These are phyloP conservation scores for Castor canadensis DNA, from an alignment of 2,113 vertebrate species.

Conservation along the genomic window DNA sequence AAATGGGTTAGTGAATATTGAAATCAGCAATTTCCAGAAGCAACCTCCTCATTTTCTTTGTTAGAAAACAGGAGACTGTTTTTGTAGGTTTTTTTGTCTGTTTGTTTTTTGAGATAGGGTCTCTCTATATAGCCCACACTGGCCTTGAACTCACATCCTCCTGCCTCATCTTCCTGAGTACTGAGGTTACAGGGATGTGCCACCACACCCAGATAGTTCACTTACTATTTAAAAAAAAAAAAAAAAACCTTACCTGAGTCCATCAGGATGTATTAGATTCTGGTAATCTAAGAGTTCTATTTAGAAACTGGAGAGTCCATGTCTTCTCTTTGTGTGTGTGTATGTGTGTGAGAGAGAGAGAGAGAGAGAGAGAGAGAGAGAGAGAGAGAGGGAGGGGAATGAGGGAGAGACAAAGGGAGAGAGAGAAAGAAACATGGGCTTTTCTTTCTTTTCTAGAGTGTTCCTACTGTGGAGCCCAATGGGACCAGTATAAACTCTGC, in stretches of 20 bases:
- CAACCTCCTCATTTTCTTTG: background rate
- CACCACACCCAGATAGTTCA: background rate
- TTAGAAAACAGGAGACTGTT: background rate
- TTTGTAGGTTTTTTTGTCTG: background rate
- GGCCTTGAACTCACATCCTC: background rate
- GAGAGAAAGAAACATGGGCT: background rate
- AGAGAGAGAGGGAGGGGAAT: too few species aligned
- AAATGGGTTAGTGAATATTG: background rate
- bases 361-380: background rate
- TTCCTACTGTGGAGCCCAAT: constrained; percentile 91
- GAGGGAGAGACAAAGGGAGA: too few species aligned
- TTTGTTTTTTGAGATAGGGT: background rate
- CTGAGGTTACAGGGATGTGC: background rate
- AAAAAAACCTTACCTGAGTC: background rate
- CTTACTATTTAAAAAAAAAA: background rate
- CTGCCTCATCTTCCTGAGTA: background rate
- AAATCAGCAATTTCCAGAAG: background rate
- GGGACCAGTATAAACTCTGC: constrained; percentile 95
- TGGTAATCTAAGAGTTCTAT: background rate
- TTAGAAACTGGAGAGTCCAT: background rate
- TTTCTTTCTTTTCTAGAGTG: constrained; percentile 86
- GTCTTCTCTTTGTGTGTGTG: background rate
- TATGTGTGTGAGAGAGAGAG: background rate
- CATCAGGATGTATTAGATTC: background rate
- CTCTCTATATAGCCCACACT: background rate